phyloP scores from a whole-genome alignment of 1,140 invertebrate genomes.

The Trachymyrmex septentrionalis region DNA sequence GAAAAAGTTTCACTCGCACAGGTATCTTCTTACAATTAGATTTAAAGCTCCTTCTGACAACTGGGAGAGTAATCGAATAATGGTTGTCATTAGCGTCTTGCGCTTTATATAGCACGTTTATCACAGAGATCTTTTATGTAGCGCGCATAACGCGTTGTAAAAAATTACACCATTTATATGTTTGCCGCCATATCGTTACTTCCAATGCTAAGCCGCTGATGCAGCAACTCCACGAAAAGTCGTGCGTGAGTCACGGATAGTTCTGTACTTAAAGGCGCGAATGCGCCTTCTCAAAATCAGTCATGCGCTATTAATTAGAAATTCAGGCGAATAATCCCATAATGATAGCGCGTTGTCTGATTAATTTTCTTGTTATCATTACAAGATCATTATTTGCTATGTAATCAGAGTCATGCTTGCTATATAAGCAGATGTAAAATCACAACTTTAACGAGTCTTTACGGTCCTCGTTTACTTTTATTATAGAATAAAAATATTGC shows the following conservation, averaged over 20 bases:
- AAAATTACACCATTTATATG: neutral
- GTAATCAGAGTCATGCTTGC: slow-evolving; percentile 20
- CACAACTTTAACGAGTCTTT: slow-evolving; percentile 27
- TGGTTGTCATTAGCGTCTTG: slow-evolving; percentile 40
- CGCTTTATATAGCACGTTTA: slow-evolving; percentile 35
- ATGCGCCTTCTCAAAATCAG: slow-evolving; percentile 36
- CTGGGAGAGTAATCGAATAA: slow-evolving; percentile 34
- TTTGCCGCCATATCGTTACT: neutral
- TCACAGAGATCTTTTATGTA: slow-evolving; percentile 37
- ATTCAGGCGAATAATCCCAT: no score
- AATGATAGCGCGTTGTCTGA: neutral
- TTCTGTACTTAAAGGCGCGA: neutral
- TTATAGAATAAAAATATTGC: neutral
- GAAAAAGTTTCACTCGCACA: slow-evolving; percentile 10
- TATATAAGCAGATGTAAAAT: slow-evolving; percentile 50
- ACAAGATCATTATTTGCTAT: slow-evolving; percentile 29
- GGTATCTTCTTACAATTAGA: neutral
- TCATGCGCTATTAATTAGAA: slow-evolving; percentile 51
- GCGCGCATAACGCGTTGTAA: neutral
- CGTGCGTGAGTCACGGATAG: neutral
- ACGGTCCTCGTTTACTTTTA: neutral
- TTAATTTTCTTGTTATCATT: slow-evolving; percentile 50
- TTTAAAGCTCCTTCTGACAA: slow-evolving; percentile 24
- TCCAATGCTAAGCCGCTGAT: neutral
- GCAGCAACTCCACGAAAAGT: slow-evolving; percentile 20